These are phyloP conservation scores for Drosophila recens DNA, from an alignment of 2,888 invertebrate genomes.

Conservation along the genomic window DNA sequence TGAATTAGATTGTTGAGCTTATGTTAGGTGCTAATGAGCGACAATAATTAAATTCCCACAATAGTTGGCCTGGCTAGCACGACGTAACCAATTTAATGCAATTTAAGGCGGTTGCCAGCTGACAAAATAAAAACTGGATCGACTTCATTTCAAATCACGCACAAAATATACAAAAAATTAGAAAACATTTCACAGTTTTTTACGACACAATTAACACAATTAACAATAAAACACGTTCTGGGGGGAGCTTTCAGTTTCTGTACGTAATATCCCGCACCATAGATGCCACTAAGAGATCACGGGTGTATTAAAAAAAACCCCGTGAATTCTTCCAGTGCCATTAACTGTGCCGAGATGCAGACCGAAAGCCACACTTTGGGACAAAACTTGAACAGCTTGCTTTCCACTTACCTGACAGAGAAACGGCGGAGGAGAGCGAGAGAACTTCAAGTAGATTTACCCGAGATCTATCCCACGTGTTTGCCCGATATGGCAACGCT, in stretches of 20 bases:
- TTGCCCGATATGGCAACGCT: constrained; percentile 33
- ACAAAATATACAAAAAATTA: constrained; percentile 20
- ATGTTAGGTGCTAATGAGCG: constrained; percentile 52
- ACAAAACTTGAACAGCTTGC: constrained; percentile 16
- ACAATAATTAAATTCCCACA: constrained; percentile 57
- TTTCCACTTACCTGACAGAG: constrained; percentile 5
- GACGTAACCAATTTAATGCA: constrained; percentile 63
- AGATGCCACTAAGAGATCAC: constrained; percentile 87
- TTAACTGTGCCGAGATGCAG: constrained; percentile 86
- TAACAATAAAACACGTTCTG: constrained; percentile 29
- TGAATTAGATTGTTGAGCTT: constrained; percentile 65
- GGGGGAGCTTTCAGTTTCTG: constrained; percentile 23
- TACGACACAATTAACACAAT: constrained; percentile 62
- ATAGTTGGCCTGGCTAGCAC: constrained; percentile 29
- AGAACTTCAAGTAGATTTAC: constrained; percentile 14
- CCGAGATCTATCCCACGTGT: constrained; percentile 29
- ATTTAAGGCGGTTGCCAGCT: constrained; percentile 57
- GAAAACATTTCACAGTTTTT: constrained; percentile 41
- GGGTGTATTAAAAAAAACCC: constrained; percentile 86
- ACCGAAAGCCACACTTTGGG: constrained; percentile 25
- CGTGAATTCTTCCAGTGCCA: constrained; percentile 90
- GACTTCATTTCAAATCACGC: constrained; percentile 40
- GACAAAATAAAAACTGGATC: constrained; percentile 43
- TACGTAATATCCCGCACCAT: constrained; percentile 83
- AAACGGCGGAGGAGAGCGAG: not conserved